These are phyloP conservation scores for Sceliomorpha sp. DNA, from an alignment of 2,888 invertebrate species.

Conservation along the genomic window DNA sequence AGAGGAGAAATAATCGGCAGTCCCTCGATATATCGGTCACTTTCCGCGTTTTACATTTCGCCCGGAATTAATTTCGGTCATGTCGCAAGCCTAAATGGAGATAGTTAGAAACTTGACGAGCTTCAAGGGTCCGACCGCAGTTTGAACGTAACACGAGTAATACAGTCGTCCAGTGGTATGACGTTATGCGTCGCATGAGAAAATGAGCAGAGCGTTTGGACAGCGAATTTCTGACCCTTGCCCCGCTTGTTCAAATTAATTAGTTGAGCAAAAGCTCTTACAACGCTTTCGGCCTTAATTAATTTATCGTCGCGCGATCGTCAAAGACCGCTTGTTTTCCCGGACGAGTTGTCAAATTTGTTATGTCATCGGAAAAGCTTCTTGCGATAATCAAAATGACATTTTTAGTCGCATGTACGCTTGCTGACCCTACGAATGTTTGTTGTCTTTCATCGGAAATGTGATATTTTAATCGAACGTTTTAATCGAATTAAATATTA, in stretches of 20 bases:
- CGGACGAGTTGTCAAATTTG: conserved; percentile 9
- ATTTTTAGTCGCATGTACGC: too few relatives aligned
- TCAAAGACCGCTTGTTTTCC: conserved; percentile 23
- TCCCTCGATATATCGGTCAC: too few relatives aligned
- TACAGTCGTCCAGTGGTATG: conserved; percentile 44
- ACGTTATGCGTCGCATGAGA: conserved; percentile 44
- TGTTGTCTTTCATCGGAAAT: too few relatives aligned
- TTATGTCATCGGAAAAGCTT: conserved; percentile 4
- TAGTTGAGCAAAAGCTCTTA: conserved; percentile 31
- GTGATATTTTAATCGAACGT: too few relatives aligned
- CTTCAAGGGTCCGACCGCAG: conserved; percentile 42
- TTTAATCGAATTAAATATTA: too few relatives aligned
- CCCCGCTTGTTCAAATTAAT: conserved; percentile 47
- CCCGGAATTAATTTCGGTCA: too few relatives aligned
- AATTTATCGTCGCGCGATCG: conserved; percentile 23
- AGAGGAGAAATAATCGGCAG: too few relatives aligned
- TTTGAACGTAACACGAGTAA: conserved; percentile 38
- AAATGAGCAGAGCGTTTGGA: conserved; percentile 35
- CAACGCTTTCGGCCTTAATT: conserved; percentile 36
- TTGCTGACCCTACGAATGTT: too few relatives aligned
- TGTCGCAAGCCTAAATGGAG: conserved; percentile 22
- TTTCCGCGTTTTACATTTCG: too few relatives aligned
- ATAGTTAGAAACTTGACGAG: conserved; percentile 37
- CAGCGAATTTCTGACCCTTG: conserved; percentile 40
- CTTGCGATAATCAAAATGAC: too few relatives aligned